Evolutionary conservation across 1,140 invertebrate species (phyloP), one percentile per base, ranked within the genome.

Genomic region (Penaeus vannamei): DNA sequence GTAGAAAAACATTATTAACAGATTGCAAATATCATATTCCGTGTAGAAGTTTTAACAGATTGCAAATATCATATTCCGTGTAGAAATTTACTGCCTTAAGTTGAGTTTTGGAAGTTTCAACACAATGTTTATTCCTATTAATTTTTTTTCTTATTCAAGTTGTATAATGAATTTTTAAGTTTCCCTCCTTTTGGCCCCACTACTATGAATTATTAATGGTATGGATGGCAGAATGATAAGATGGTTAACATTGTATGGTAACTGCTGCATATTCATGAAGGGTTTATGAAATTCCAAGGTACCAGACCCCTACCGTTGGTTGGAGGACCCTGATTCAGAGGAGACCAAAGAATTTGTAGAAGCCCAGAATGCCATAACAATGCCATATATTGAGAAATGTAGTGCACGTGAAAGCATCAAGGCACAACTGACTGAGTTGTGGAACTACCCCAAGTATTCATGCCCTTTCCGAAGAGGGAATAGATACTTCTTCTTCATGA

Each of bases 371-470:
- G 95, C 95, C 36, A 94, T 99, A 26, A 98, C 98, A 20, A 93
- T 94, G 81, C 97, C 98, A 3, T 99, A 96, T 93, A 94, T 99
- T 8, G 94, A 97, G 90, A 94, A 94, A 26, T 99, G 97, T 92
- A 94, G 95, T 10, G 94, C 95, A 76, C 96, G 96, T 91, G 93
- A 95, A 20, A 95, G 95, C 91, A 95, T 99, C 69, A 95, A 96
- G 91, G 93, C 95, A 77, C 94, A 96, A 87, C 94, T 99, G 5
- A 99, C 96, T 0, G 95, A 98, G 91, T 94, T 99, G 5, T 99
- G 98, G 98, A 96, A 99, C 93, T 99, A 97, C 94, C 97, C 98
- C 59, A 99, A 99, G 93, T 99, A 97, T 93, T 96, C 97, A 0
- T 97, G 97, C 92, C 98, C 98, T 0, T 95, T 95, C 91, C 95